These are phyloP conservation scores for Proterorhinus semilunaris DNA, from an alignment of 2,113 vertebrate species.

Conservation along the genomic window DNA sequence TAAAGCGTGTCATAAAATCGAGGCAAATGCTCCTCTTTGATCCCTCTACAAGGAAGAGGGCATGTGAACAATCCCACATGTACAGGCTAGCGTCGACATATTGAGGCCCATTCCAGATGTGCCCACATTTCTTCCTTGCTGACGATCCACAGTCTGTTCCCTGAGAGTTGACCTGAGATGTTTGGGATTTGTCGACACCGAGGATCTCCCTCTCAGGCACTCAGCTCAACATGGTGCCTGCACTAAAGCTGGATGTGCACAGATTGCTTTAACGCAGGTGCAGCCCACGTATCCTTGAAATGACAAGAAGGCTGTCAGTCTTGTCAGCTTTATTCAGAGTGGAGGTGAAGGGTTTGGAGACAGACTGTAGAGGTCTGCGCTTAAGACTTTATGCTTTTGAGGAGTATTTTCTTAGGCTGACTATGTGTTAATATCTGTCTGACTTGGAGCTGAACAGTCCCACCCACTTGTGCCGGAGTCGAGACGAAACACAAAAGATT, in stretches of 20 bases:
- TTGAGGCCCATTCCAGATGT: conserved; percentile 35
- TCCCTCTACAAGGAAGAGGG: conserved; percentile 55
- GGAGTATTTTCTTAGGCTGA: too few species aligned
- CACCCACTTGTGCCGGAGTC: too few species aligned
- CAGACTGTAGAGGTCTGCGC: background rate
- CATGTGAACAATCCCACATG: conserved; percentile 71
- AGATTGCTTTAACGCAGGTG: conserved; percentile 43
- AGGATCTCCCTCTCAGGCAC: conserved; percentile 39
- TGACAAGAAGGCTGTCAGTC: conserved; percentile 14
- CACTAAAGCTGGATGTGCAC: conserved; percentile 28
- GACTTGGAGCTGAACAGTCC: too few species aligned
- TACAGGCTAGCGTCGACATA: conserved; percentile 52
- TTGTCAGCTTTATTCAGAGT: background rate
- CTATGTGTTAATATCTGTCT: too few species aligned
- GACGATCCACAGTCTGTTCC: conserved; percentile 56
- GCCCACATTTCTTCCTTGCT: conserved; percentile 51
- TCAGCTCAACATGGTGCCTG: conserved; percentile 40
- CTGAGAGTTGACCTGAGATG: conserved; percentile 52
- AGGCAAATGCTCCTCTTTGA: conserved; percentile 61
- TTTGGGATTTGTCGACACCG: conserved; percentile 54
- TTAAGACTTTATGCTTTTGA: too few species aligned
- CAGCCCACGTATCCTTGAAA: conserved; percentile 27
- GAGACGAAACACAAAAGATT: too few species aligned
- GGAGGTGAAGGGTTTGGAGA: background rate
- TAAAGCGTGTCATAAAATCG: conserved; percentile 68